Percentiles rank a stretch among this genome's conserved stretches.
Evolutionary conservation across 1,140 invertebrate species (phyloP).

Genomic region (Euwallacea fornicatus): DNA sequence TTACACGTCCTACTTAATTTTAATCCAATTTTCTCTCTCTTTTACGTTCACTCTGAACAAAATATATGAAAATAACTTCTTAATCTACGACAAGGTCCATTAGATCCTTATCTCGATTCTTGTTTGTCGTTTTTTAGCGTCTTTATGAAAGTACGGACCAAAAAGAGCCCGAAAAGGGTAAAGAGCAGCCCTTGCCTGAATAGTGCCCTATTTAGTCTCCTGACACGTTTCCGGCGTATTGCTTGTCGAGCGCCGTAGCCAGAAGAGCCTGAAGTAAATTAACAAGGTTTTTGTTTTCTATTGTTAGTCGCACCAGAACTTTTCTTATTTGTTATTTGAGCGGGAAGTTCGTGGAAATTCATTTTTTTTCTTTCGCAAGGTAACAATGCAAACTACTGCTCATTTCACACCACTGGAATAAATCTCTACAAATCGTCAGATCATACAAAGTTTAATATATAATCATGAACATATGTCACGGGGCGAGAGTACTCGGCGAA

Average conservation of each 20-base stretch:
- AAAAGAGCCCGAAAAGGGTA: slow-evolving; percentile 17
- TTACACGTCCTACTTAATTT: too few species aligned
- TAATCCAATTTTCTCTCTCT: too few species aligned
- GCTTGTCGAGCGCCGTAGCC: slow-evolving; percentile 8
- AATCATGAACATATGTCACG: too few species aligned
- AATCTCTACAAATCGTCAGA: too few species aligned
- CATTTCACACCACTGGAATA: too few species aligned
- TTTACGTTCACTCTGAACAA: too few species aligned
- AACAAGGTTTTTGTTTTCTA: slow-evolving; percentile 23
- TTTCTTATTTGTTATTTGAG: background rate
- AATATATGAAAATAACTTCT: background rate
- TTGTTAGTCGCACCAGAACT: background rate
- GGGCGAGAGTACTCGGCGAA: too few species aligned
- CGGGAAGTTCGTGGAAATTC: too few species aligned
- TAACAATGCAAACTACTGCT: too few species aligned
- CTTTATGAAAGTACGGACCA: slow-evolving; percentile 8
- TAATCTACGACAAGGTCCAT: background rate
- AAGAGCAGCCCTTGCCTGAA: slow-evolving; percentile 11
- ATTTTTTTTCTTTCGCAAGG: too few species aligned
- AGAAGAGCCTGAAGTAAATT: slow-evolving; percentile 16
- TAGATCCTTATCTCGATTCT: background rate
- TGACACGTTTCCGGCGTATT: slow-evolving; percentile 28
- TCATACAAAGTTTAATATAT: too few species aligned
- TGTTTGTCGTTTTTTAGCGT: slow-evolving; percentile 10
- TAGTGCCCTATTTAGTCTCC: slow-evolving; percentile 29